Conservation (phyloP, 2,888 invertebrate genomes). For the Sycophila texana region DNA sequence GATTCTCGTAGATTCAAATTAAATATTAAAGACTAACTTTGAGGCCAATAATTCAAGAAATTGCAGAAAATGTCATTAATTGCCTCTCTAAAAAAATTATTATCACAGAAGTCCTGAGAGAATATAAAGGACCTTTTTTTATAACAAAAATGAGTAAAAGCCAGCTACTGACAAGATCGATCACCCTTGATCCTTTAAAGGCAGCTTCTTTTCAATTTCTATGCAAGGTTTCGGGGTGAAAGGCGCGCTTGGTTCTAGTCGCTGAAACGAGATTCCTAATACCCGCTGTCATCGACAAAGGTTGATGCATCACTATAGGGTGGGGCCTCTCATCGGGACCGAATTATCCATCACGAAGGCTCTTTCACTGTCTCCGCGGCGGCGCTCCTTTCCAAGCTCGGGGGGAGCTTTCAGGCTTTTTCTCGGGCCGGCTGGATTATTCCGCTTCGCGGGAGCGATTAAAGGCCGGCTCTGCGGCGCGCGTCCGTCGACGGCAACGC, state of each 20-base stretch:
- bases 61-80: neutral
- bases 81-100: too few species aligned
- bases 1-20: too few species aligned
- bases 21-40: too few species aligned
- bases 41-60: too few species aligned
- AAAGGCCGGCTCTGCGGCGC: conserved; percentile 34
- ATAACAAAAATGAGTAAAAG: neutral
- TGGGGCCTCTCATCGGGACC: conserved; percentile 12
- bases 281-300: conserved; percentile 41
- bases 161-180: neutral
- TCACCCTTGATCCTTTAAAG: neutral
- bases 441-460: conserved; percentile 54
- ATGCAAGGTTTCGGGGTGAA: neutral
- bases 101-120: too few species aligned
- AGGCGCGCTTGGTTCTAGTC: neutral
- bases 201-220: neutral
- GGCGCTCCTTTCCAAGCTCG: neutral
- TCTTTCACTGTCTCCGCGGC: conserved; percentile 17
- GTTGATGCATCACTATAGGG: conserved; percentile 40
- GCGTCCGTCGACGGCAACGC: conserved; percentile 35
- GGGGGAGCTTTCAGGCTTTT: conserved; percentile 48
- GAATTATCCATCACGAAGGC: conserved; percentile 48
- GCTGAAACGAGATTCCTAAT: conserved; percentile 42
- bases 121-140: neutral
- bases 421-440: conserved; percentile 52